phyloP scores from a whole-genome alignment of 2,797 vertebrate genomes.

The Saxicola maurus region DNA sequence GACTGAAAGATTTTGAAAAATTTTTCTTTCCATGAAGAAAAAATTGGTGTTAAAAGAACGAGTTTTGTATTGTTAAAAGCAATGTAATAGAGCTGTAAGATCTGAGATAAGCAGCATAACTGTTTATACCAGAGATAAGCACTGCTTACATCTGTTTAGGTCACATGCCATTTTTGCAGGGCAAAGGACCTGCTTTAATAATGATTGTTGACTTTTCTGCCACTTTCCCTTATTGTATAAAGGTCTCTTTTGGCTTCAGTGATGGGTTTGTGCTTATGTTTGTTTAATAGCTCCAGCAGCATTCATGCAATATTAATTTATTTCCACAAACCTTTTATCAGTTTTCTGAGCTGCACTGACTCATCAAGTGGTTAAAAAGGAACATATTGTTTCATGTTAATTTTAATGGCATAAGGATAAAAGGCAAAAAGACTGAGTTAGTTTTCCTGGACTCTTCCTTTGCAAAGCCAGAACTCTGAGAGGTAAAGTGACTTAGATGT shows the following conservation, averaged over 20 bases:
- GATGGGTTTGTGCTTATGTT: neutral
- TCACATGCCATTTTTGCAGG: neutral
- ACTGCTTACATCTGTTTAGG: neutral
- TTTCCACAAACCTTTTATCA: conserved; percentile 48
- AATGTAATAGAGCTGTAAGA: neutral
- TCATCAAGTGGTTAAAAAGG: conserved; percentile 45
- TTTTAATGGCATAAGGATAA: neutral
- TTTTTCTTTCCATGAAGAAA: neutral
- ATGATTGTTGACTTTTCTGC: conserved; percentile 10
- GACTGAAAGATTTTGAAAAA: neutral
- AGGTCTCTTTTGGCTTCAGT: neutral
- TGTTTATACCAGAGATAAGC: neutral
- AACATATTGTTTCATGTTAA: conserved; percentile 29
- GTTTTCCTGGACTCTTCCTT: neutral
- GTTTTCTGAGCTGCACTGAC: conserved; percentile 34
- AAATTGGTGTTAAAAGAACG: neutral
- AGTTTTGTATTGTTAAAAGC: neutral
- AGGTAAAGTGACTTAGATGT: neutral
- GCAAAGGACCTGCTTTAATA: neutral
- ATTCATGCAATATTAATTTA: conserved; percentile 52
- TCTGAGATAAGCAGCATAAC: neutral
- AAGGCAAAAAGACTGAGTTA: neutral
- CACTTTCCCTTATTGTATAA: neutral
- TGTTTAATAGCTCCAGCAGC: conserved; percentile 36
- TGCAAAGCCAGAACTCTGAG: neutral